Evolutionary conservation across 2,888 invertebrate species (phyloP), one percentile per base, ranked within the genome.

Genomic region (Ferdinandea cuprea): DNA sequence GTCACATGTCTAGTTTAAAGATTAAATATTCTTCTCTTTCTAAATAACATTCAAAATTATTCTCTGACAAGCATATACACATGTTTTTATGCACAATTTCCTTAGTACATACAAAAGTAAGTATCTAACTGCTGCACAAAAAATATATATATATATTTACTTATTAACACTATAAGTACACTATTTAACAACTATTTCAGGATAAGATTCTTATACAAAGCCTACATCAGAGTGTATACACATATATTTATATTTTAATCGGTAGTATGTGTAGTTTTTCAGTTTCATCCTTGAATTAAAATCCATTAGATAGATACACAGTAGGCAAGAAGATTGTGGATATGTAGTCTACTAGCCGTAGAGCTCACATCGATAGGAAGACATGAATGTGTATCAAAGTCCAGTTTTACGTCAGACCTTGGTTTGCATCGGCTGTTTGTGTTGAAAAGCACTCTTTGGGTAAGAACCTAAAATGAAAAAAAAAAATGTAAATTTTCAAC

Each of bases 371-470:
- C 37, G 11, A 46, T 17, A 56, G 32, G 44, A 63, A 40, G 46
- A 54, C 17, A 0, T 48, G 35, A 11, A 48, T 11, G 13, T 15
- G 9, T 37, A 13, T 1, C 21, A n/a, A 7, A n/a, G 13, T 28
- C 11, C 4, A 8, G 15, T 30, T 13, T 66, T 83, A 83, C 28
- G 83, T 83, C 25, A 78, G 30, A 7, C 56, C 56, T 21, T 54
- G 13, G n/a, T 56, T 63, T 7, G 66, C 54, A 3, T 78, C 83
- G n/a, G 11, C 35, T 1, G 42, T 44, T 28, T 50, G 66, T 1
- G 66, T 46, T 6, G 30, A 17, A 19, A 83, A 83, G 56, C 83
- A 83, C 19, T 83, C 83, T 40, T 72, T 72, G 48, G 83, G 83
- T 15, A 83, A 77, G 37, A 83, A 83, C 48, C 83, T 83, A 19